Evolutionary conservation across 2,797 vertebrate species (phyloP), one percentile per base, ranked within the genome.

Genomic region (Pterois miles): DNA sequence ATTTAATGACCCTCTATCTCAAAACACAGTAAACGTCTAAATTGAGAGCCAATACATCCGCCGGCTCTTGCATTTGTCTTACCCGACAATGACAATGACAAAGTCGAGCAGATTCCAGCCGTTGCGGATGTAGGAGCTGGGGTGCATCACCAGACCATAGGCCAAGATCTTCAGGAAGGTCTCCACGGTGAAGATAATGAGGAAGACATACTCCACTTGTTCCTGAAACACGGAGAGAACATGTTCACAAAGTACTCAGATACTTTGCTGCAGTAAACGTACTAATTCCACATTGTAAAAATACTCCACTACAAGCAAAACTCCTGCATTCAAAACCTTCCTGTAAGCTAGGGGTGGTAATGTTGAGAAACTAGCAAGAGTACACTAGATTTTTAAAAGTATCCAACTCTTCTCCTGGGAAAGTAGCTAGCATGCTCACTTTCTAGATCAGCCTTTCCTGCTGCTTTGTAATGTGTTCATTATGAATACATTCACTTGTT

Each of bases 41-140:
- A 33, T 2, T 36, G 29, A 71, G 18, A 34, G 34, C 22, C 6
- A 18, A 56, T 23, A 43, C 18, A 3, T 43, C 4, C 3, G 4
- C 14, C 2, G 2, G 27, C 52, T 71, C 62, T 12, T 16, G 7
- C 7, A 18, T 36, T 36, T 33, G n/a, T 76, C 93, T 95, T 91
- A 99, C 98, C 98, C 98, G 0, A 99, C 95, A 43, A 98, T 96
- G 68, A 99, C 96, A 4, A 99, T 99, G 86, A 96, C 95, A 2
- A 99, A 99, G 90, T 99, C 98, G 0, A 99, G 94, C 64, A 97
- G 93, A 0, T 99, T 99, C 98, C 98, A 99, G 86, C 96, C 97
- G 0, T 97, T 99, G 7, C 98, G 96, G 60, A 99, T 96, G 84
- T 99, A 99, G 75, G 98, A 98, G 0, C 97, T 98, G 36, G 96